Evolutionary conservation across 1,140 invertebrate genomes (phyloP).

Genomic region (Camponotus floridanus): DNA sequence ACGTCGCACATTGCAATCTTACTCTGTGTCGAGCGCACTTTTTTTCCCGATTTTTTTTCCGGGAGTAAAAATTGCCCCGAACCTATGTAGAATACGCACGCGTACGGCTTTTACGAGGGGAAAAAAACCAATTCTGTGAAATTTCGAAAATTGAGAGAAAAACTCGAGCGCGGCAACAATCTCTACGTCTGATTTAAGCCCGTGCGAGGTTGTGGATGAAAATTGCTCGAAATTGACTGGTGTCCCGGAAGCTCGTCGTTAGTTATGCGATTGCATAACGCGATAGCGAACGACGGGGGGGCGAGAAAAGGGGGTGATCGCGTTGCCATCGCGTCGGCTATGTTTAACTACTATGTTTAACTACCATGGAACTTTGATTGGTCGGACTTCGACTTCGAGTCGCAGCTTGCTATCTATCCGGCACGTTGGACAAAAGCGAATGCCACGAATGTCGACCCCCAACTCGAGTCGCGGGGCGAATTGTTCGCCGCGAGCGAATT

Average conservation of each 20-base stretch:
- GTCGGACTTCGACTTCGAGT: constrained; percentile 62
- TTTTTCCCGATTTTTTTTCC: background rate
- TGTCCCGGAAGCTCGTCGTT: background rate
- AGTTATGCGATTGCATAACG: constrained; percentile 26
- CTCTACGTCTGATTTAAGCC: background rate
- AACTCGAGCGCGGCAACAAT: background rate
- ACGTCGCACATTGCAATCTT: background rate
- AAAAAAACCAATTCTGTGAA: background rate
- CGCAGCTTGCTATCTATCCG: constrained; percentile 59
- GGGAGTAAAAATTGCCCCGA: background rate
- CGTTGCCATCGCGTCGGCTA: background rate
- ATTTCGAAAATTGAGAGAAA: background rate
- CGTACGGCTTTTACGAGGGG: too few species aligned
- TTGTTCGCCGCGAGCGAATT: constrained; percentile 10
- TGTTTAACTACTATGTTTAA: constrained; percentile 69
- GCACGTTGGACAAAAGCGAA: constrained; percentile 41
- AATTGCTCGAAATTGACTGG: constrained; percentile 18
- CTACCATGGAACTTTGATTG: constrained; percentile 73
- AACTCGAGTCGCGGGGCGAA: constrained; percentile 10
- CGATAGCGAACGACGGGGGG: background rate
- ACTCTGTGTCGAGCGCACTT: background rate
- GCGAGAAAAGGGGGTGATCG: too few species aligned
- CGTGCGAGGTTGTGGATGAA: background rate
- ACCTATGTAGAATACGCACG: too few species aligned
- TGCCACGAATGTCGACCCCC: constrained; percentile 33